Evolutionary conservation across 2,888 invertebrate genomes (phyloP).

Genomic region (Azorinus chamasolen): DNA sequence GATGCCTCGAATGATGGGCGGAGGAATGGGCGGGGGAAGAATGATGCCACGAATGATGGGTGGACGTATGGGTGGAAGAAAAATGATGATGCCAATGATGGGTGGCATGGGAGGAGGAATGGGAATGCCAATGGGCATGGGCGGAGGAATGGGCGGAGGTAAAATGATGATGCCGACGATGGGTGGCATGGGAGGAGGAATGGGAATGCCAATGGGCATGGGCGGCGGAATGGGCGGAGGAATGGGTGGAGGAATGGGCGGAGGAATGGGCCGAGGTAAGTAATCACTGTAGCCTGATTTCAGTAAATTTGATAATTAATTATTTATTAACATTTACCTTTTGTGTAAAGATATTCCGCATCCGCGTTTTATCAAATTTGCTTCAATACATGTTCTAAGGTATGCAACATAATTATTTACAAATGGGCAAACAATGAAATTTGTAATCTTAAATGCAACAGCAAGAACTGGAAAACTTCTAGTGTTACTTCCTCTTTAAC

Average conservation of each 20-base stretch:
- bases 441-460: no score
- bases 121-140: slow-evolving; percentile 1
- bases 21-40: slow-evolving; percentile 21
- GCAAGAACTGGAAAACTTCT: no score
- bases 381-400: no score
- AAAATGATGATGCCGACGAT: neutral
- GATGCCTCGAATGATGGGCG: neutral
- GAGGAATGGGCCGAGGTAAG: slow-evolving; percentile 1
- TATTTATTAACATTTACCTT: no score
- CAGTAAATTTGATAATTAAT: no score
- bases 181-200: neutral
- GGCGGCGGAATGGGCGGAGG: neutral
- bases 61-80: slow-evolving; percentile 3
- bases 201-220: neutral
- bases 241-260: neutral
- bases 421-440: no score
- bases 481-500: no score
- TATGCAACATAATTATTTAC: no score
- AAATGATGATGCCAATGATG: slow-evolving; percentile 6
- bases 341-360: no score
- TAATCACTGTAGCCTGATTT: slow-evolving; percentile 1
- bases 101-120: neutral
- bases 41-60: slow-evolving; percentile 29
- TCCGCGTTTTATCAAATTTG: no score
- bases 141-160: neutral